Base-by-base conservation (phyloP, 2,113 vertebrate species). In the Prionailurus viverrinus region DNA sequence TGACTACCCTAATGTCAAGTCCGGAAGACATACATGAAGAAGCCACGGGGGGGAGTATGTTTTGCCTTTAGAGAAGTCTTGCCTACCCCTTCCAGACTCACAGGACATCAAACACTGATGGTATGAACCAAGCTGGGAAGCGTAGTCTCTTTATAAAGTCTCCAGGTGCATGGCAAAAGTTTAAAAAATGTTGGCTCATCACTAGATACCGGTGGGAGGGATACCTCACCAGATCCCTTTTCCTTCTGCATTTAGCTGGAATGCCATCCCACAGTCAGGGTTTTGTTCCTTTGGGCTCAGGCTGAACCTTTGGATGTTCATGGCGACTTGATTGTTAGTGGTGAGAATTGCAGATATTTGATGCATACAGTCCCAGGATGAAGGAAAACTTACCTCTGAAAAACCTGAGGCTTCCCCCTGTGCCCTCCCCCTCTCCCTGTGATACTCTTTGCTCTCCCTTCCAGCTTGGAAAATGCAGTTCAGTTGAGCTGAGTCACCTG, bases 401-500 rank as follows among this genome's bases (percentile, higher is more conserved):
- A 87, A 95, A 31, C 36, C 39, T 69, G 73, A 5, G 10, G 16
- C 89, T 84, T 97, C 58, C n/a, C 80, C 9, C 68, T 48, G 48
- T 3, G 13, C 27, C 10, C 82, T 91, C 0, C 1, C 8, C 13
- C 19, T 27, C 25, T 31, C 21, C 21, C 76, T 7, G 16, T 58
- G 65, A 33, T 81, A 86, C 84, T 66, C 95, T 51, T 71, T 61
- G 16, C 11, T 87, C 68, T 92, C 41, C 33, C 82, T 76, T 81
- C 36, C 61, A 41, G 82, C 92, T 95, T 61, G 91, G 33, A 80
- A 90, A 83, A 94, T 18, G 25, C 53, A 74, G n/a, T 97, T 98
- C 92, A 63, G 14, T 3, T 51, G 87, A 97, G 97, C 98, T 89
- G 95, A 98, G 95, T 98, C 97, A 95, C 96, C 94, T 97, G 96